Evolutionary conservation across 2,113 vertebrate genomes (phyloP).

Genomic region (Pithys albifrons): DNA sequence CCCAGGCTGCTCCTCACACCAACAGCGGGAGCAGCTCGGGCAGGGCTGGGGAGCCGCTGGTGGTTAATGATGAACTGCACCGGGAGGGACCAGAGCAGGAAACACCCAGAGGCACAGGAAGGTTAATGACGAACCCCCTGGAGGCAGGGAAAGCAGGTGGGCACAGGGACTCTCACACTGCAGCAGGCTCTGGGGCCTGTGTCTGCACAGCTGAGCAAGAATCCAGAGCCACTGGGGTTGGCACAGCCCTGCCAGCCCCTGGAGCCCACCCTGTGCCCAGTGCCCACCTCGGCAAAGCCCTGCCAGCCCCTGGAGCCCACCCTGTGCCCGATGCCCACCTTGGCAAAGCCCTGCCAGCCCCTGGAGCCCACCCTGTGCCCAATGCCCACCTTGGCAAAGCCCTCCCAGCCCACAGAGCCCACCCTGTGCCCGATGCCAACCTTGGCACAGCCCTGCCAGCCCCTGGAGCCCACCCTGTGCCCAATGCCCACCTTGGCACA

Average conservation of each 20-base stretch:
- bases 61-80: constrained; percentile 24
- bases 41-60: not conserved
- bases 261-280: accelerated
- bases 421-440: no score
- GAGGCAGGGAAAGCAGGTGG: not conserved
- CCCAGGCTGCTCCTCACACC: not conserved
- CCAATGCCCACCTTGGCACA: no score
- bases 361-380: no score
- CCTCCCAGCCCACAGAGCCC: no score
- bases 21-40: not conserved
- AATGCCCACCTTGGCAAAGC: no score
- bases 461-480: no score
- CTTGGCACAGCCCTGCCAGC: no score
- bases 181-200: not conserved
- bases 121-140: not conserved
- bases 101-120: not conserved
- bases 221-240: accelerated
- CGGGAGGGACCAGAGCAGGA: not conserved
- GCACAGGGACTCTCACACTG: not conserved
- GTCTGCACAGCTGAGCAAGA: not conserved
- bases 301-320: no score
- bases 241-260: accelerated
- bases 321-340: no score
- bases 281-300: not conserved
- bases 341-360: no score